A percentile compares a stretch with the other conserved stretches of the same genome.
Evolutionary conservation across 1,140 invertebrate genomes (phyloP).

Genomic region (Gonioctena quinquepunctata): DNA sequence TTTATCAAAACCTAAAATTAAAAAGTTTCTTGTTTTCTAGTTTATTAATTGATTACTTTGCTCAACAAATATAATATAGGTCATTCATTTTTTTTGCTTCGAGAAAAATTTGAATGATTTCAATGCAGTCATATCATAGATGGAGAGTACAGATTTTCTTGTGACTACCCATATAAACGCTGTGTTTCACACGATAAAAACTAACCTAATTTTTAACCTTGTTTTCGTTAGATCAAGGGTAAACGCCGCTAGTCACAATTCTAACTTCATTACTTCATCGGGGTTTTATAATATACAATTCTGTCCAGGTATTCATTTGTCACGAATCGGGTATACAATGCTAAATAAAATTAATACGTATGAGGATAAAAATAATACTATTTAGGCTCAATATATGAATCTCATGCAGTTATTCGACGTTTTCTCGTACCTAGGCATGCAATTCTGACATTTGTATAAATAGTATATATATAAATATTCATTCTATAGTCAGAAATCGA

Average conservation of each 20-base stretch:
- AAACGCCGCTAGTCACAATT: slow-evolving; percentile 52
- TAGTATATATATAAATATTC: slow-evolving; percentile 18
- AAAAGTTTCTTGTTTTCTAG: too few relatives aligned
- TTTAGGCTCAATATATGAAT: slow-evolving; percentile 8
- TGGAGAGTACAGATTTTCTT: background rate
- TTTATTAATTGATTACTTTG: too few relatives aligned
- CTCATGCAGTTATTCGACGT: background rate
- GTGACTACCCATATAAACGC: background rate
- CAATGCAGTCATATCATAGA: background rate
- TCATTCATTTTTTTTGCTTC: too few relatives aligned
- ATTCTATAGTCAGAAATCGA: slow-evolving; percentile 1
- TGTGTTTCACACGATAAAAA: slow-evolving; percentile 41
- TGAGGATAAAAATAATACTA: slow-evolving; percentile 11
- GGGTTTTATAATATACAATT: slow-evolving; percentile 24
- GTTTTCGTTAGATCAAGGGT: slow-evolving; percentile 37
- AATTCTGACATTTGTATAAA: slow-evolving; percentile 12
- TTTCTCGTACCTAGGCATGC: slow-evolving; percentile 5
- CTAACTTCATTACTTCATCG: slow-evolving; percentile 41
- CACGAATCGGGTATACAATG: background rate
- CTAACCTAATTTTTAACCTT: slow-evolving; percentile 44
- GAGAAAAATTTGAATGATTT: background rate
- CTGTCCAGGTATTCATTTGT: slow-evolving; percentile 26
- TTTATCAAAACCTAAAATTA: too few relatives aligned
- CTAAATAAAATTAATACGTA: background rate
- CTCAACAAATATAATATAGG: too few relatives aligned